Conservation (phyloP, 2,888 invertebrate genomes). For the Willowsia nigromaculata region DNA sequence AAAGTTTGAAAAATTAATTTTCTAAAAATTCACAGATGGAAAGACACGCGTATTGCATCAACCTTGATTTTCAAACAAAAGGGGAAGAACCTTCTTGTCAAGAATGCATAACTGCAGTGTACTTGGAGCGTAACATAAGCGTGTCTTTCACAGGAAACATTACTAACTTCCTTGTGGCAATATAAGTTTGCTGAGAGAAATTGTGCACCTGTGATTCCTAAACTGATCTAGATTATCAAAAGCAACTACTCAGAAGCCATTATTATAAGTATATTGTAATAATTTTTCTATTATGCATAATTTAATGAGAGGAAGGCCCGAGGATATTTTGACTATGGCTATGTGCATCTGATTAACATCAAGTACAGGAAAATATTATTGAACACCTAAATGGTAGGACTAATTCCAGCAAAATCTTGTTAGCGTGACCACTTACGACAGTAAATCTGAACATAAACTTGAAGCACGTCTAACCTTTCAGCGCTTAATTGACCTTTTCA, state of each 20-base stretch:
- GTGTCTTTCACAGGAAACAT: background rate
- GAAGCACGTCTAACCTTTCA: background rate
- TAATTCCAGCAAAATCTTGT: no score
- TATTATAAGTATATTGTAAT: background rate
- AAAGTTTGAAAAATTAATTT: background rate
- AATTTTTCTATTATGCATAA: background rate
- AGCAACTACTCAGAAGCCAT: background rate
- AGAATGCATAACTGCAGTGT: background rate
- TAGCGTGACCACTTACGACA: no score
- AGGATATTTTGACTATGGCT: background rate
- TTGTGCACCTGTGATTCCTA: background rate
- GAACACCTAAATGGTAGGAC: no score
- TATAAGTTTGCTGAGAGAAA: background rate
- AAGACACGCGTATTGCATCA: slow-evolving; percentile 74
- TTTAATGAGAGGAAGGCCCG: background rate
- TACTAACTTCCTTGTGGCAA: background rate
- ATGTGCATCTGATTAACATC: no score
- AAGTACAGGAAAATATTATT: no score
- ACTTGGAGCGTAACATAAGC: background rate
- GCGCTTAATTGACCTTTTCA: background rate
- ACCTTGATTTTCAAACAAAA: slow-evolving; percentile 74
- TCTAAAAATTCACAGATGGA: background rate
- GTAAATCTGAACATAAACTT: background rate
- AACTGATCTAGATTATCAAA: background rate
- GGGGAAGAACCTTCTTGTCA: background rate